phyloP scores from a whole-genome alignment of 2,797 vertebrate genomes.

The Schizopygopsis malacanthus region DNA sequence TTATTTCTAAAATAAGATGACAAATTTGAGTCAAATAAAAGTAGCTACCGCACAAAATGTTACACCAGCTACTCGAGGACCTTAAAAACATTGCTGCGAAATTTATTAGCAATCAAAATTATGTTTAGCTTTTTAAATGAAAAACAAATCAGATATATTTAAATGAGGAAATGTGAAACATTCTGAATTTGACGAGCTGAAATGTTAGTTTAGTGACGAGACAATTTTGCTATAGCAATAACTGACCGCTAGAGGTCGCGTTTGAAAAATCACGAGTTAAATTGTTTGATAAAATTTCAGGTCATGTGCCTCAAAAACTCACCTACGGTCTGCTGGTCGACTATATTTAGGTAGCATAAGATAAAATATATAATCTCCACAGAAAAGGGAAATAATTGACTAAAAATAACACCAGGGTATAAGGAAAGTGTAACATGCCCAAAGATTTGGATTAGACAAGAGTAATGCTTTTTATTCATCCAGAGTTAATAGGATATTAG shows the following conservation, averaged over 20 bases:
- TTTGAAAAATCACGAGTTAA: background rate
- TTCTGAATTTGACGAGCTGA: background rate
- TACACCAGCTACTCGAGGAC: background rate
- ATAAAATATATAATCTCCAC: background rate
- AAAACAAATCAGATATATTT: background rate
- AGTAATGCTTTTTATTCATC: constrained; percentile 77
- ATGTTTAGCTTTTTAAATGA: background rate
- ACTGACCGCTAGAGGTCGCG: background rate
- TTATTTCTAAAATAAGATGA: background rate
- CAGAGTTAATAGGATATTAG: constrained; percentile 72
- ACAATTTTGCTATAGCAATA: background rate
- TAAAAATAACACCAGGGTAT: background rate
- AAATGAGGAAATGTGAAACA: background rate
- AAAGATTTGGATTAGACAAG: constrained; percentile 56
- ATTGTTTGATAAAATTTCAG: background rate
- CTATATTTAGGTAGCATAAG: background rate
- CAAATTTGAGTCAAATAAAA: background rate
- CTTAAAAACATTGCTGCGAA: background rate
- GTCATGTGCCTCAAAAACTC: background rate
- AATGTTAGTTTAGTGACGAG: background rate
- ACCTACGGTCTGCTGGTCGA: background rate
- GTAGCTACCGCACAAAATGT: background rate
- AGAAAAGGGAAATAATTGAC: background rate
- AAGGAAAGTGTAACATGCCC: background rate
- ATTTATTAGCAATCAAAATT: no score